phyloP scores from a whole-genome alignment of 2,888 invertebrate species.

The Anthrax anthrax region DNA sequence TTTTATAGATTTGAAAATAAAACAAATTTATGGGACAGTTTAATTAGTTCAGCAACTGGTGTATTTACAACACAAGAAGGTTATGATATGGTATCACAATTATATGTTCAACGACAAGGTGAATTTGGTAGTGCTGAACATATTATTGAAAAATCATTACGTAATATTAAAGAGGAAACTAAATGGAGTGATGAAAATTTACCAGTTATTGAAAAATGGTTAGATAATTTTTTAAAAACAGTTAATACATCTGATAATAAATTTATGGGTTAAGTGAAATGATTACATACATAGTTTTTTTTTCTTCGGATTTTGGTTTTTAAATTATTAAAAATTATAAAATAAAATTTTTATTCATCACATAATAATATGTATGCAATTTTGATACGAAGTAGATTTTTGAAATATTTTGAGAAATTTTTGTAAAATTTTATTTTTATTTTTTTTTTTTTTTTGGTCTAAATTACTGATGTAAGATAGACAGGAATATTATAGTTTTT shows the following conservation, averaged over 20 bases:
- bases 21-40: conserved; percentile 60
- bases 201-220: conserved; percentile 59
- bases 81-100: conserved; percentile 48
- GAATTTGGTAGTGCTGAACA: conserved; percentile 61
- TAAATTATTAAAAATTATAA: too few species aligned
- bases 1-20: conserved; percentile 46
- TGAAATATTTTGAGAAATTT: too few species aligned
- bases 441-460: too few species aligned
- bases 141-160: conserved; percentile 56
- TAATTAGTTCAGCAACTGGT: conserved; percentile 59
- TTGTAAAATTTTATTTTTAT: too few species aligned
- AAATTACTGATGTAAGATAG: too few species aligned
- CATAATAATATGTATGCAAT: too few species aligned
- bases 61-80: conserved; percentile 63
- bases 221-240: conserved; percentile 41
- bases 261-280: conserved; percentile 19
- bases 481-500: too few species aligned
- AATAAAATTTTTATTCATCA: too few species aligned
- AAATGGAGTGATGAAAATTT: conserved; percentile 63
- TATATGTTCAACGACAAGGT: conserved; percentile 47
- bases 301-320: too few species aligned
- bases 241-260: conserved; percentile 21
- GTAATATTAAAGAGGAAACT: conserved; percentile 57
- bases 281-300: too few species aligned
- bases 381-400: too few species aligned